Percentiles rank a stretch among this genome's conserved stretches.
Conservation (phyloP, 2,888 invertebrate species). For the Pheosia gnoma region DNA sequence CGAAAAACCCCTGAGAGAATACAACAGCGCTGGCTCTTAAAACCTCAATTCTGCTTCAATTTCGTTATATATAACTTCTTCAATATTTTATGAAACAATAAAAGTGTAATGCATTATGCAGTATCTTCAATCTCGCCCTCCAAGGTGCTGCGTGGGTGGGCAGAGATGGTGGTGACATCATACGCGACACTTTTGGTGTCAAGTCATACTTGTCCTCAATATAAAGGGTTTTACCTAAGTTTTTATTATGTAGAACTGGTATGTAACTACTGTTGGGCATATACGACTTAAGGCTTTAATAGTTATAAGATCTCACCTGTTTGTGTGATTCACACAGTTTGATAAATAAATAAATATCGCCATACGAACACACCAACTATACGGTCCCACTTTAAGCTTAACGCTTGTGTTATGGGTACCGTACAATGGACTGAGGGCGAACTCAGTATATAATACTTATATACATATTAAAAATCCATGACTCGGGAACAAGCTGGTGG, state of each 20-base stretch:
- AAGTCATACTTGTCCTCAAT: conserved; percentile 18
- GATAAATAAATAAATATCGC: too few species aligned
- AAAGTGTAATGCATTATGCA: conserved; percentile 10
- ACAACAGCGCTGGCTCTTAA: conserved; percentile 3
- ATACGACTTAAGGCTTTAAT: too few species aligned
- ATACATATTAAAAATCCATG: too few species aligned
- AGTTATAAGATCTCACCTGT: too few species aligned
- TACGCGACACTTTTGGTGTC: conserved; percentile 25
- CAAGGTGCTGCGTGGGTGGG: conserved; percentile 16
- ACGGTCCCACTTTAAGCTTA: too few species aligned
- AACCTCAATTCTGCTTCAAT: background rate
- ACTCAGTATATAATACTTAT: too few species aligned
- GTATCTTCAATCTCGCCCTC: conserved; percentile 14
- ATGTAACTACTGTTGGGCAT: background rate
- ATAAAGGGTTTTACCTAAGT: background rate
- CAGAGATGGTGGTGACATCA: conserved; percentile 22
- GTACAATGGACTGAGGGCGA: too few species aligned
- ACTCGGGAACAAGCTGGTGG: too few species aligned
- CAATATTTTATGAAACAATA: background rate
- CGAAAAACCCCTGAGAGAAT: too few species aligned
- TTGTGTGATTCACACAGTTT: too few species aligned
- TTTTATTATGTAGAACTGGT: conserved; percentile 3
- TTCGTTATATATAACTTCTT: background rate
- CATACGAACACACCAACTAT: too few species aligned
- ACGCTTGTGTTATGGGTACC: too few species aligned